These are phyloP conservation scores for Chelidonichthys spinosus DNA, from an alignment of 2,797 vertebrate species.

Conservation along the genomic window DNA sequence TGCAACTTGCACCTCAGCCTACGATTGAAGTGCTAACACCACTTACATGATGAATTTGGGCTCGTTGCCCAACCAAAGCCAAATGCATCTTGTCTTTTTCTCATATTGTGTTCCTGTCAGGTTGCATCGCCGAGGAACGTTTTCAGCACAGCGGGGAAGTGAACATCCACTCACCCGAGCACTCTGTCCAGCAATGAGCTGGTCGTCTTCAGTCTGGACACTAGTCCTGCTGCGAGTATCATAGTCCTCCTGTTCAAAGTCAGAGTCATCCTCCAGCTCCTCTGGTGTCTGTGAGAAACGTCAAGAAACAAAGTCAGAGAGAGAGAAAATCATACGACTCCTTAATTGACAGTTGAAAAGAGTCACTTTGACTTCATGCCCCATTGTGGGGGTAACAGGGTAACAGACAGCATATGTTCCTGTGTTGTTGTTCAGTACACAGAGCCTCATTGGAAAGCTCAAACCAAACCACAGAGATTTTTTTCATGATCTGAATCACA, in stretches of 20 bases:
- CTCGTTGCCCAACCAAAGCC: conserved; percentile 4
- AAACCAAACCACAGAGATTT: conserved; percentile 19
- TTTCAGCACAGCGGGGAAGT: conserved; percentile 29
- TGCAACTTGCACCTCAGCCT: conserved; percentile 12
- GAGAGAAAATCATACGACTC: conserved; percentile 13
- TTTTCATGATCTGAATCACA: neutral
- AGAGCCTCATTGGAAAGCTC: conserved; percentile 15
- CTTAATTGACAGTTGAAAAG: conserved; percentile 40
- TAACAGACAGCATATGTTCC: conserved; percentile 7
- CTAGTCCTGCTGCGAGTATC: conserved; percentile 96
- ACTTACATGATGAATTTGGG: conserved; percentile 1
- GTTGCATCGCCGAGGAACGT: conserved; percentile 16
- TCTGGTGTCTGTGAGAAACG: conserved; percentile 91
- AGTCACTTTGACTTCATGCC: conserved; percentile 26
- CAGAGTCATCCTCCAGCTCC: conserved; percentile 95
- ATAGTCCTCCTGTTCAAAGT: conserved; percentile 98
- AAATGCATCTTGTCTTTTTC: conserved; percentile 7
- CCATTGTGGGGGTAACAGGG: conserved; percentile 22
- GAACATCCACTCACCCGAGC: conserved; percentile 88
- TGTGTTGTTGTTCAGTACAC: conserved; percentile 13
- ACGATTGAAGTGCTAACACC: conserved; percentile 13
- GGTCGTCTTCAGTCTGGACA: conserved; percentile 97
- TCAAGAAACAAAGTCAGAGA: conserved; percentile 46
- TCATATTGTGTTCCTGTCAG: conserved; percentile 1
- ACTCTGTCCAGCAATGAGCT: conserved; percentile 96